Percentiles rank a stretch among this genome's conserved stretches.
Evolutionary conservation across 2,113 vertebrate species (phyloP).

Genomic region (Gambusia affinis): DNA sequence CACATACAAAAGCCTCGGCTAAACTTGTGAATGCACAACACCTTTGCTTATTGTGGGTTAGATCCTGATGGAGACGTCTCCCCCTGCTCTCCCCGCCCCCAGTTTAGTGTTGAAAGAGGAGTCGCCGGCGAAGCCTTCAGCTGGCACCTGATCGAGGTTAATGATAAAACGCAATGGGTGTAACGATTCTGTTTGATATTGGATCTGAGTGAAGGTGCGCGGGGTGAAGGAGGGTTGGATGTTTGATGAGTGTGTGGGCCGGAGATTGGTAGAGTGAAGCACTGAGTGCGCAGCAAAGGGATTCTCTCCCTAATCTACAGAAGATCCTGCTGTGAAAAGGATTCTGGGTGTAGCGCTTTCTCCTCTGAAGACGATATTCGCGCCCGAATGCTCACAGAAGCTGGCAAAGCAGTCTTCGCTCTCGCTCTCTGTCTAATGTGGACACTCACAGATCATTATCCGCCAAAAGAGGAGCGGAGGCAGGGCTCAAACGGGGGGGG

Average conservation of each 20-base stretch:
- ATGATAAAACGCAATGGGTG: constrained; percentile 41
- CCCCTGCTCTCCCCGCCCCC: not conserved
- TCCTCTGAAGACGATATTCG: constrained; percentile 45
- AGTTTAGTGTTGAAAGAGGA: constrained; percentile 44
- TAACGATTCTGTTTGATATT: constrained; percentile 53
- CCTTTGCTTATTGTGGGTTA: constrained; percentile 39
- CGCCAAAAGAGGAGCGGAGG: not conserved
- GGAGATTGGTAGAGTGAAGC: constrained; percentile 23
- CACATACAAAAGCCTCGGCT: constrained; percentile 3
- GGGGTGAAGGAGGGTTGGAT: constrained; percentile 30
- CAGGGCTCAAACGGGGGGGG: constrained; percentile 14
- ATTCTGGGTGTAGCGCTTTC: constrained; percentile 35
- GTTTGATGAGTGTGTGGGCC: constrained; percentile 55
- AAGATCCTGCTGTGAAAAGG: constrained; percentile 49
- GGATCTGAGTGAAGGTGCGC: constrained; percentile 50
- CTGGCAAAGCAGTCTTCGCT: not conserved
- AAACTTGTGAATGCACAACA: constrained; percentile 21
- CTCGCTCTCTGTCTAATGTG: not conserved
- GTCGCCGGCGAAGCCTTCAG: constrained; percentile 27
- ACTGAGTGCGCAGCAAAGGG: constrained; percentile 23
- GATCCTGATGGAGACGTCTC: constrained; percentile 26
- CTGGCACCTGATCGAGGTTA: constrained; percentile 49
- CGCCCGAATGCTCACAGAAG: constrained; percentile 16
- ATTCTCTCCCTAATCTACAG: constrained; percentile 53
- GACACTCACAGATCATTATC: constrained; percentile 22